These are phyloP conservation scores for Mus minutoides DNA, from an alignment of 2,797 vertebrate genomes.

Conservation along the genomic window DNA sequence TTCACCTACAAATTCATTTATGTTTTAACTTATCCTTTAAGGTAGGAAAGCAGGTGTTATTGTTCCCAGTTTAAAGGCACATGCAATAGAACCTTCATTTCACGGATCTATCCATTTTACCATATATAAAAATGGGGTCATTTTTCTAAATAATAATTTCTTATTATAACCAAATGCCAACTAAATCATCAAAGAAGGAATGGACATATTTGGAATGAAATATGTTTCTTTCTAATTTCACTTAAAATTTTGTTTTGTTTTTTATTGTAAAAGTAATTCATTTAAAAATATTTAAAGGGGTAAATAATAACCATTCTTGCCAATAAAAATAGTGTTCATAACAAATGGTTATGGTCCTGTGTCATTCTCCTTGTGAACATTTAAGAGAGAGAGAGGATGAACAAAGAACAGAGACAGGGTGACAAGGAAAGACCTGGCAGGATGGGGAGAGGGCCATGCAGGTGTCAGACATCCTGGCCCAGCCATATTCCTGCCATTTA, in stretches of 20 bases:
- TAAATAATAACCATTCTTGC: background rate
- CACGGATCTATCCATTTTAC: background rate
- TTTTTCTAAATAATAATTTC: background rate
- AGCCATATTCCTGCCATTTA: background rate
- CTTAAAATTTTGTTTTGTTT: background rate
- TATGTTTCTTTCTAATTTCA: background rate
- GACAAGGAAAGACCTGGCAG: background rate
- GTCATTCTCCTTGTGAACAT: background rate
- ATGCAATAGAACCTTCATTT: background rate
- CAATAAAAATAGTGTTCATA: background rate
- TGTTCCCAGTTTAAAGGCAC: background rate
- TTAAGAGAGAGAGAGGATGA: background rate
- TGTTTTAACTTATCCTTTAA: background rate
- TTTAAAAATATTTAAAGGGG: constrained; percentile 32
- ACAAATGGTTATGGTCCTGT: background rate
- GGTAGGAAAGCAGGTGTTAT: background rate
- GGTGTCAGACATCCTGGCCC: background rate
- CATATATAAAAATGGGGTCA: background rate
- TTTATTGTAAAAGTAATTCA: constrained; percentile 8
- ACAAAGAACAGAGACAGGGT: background rate
- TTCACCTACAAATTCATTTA: constrained; percentile 48
- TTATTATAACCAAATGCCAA: background rate
- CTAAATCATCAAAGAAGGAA: constrained; percentile 12
- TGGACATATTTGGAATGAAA: background rate
- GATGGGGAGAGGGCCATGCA: background rate